Percentiles rank a stretch among this genome's conserved stretches.
Evolutionary conservation across 2,113 vertebrate species (phyloP).

Genomic region (Patagioenas fasciata): DNA sequence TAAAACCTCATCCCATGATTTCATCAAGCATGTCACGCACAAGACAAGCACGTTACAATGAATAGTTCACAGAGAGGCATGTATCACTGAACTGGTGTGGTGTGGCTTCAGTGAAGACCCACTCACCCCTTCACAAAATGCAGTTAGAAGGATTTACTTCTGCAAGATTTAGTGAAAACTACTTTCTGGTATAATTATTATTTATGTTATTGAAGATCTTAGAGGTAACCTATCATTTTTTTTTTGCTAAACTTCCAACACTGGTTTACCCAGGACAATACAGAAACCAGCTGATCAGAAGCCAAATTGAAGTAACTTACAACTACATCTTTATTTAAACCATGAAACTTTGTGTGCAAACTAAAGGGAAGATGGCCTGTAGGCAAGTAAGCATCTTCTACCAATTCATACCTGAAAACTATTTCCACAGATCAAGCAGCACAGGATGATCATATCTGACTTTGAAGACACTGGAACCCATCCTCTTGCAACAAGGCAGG

Average conservation of each 20-base stretch:
- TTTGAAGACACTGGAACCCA: neutral
- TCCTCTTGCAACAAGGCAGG: neutral
- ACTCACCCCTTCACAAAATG: neutral
- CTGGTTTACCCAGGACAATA: neutral
- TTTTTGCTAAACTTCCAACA: neutral
- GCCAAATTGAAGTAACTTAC: neutral
- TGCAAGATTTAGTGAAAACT: neutral
- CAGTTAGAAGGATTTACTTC: neutral
- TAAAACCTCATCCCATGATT: neutral
- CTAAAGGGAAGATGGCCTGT: neutral
- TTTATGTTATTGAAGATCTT: neutral
- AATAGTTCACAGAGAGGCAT: neutral
- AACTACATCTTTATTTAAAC: neutral
- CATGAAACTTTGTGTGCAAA: neutral
- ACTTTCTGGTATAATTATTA: neutral
- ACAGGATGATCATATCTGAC: neutral
- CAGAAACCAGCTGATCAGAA: neutral
- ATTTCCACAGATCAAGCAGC: neutral
- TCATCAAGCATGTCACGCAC: neutral
- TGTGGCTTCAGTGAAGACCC: neutral
- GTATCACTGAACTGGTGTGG: neutral
- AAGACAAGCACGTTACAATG: neutral
- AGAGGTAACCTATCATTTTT: neutral
- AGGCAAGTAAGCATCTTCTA: neutral
- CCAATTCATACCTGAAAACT: neutral